Evolutionary conservation across 2,113 vertebrate species (phyloP).

Genomic region (Otus sunia): DNA sequence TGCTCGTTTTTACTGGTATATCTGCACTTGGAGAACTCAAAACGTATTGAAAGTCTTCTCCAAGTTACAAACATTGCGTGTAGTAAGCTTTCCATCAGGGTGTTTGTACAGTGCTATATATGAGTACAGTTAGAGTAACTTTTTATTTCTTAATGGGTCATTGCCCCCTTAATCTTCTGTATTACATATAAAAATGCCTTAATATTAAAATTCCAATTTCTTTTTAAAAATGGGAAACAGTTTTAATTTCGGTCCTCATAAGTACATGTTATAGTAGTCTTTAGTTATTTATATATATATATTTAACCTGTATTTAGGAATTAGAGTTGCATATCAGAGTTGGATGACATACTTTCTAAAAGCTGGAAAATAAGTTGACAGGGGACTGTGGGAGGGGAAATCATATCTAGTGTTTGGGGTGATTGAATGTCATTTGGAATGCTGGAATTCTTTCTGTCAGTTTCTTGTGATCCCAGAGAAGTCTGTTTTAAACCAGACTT

Average conservation of each 20-base stretch:
- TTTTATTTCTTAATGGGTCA: background rate
- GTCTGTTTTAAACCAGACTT: background rate
- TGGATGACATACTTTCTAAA: background rate
- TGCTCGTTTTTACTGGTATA: background rate
- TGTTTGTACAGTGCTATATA: background rate
- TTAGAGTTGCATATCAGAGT: background rate
- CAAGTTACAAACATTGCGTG: background rate
- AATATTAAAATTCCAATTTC: background rate
- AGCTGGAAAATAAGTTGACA: background rate
- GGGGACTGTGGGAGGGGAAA: background rate
- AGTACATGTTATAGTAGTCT: background rate
- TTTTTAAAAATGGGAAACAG: background rate
- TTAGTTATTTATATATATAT: background rate
- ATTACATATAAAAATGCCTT: background rate
- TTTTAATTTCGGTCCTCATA: background rate
- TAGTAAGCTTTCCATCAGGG: background rate
- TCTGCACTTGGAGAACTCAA: background rate
- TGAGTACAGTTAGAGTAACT: background rate
- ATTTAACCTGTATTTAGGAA: background rate
- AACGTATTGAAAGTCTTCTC: background rate
- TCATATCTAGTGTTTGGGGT: background rate
- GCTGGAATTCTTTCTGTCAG: background rate
- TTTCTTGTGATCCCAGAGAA: background rate
- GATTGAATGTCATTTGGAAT: background rate
- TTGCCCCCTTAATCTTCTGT: background rate